phyloP scores from a whole-genome alignment of 2,888 invertebrate genomes.

The Andrena chrysosceles region DNA sequence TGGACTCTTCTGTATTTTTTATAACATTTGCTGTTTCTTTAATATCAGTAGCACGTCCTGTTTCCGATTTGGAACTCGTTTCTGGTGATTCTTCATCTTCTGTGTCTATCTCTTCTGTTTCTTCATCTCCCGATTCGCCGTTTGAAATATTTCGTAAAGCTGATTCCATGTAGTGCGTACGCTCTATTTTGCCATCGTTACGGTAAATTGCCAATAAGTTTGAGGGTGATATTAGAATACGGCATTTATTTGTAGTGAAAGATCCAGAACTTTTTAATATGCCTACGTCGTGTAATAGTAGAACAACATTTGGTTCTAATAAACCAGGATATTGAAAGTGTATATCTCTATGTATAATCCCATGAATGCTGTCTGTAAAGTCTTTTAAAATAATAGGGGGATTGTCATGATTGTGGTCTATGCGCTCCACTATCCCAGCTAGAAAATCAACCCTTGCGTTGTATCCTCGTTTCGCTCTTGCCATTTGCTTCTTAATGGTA shows the following conservation, averaged over 20 bases:
- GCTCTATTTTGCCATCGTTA: conserved; percentile 74
- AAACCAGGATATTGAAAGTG: conserved; percentile 80
- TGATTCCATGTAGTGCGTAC: conserved; percentile 55
- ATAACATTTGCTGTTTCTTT: background rate
- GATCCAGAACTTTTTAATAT: conserved; percentile 73
- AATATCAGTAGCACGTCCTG: background rate
- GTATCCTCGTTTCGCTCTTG: conserved; percentile 66
- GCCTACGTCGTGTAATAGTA: conserved; percentile 80
- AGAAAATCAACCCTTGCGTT: conserved; percentile 79
- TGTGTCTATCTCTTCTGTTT: background rate
- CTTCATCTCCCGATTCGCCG: background rate
- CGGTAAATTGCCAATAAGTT: conserved; percentile 81
- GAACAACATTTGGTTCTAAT: conserved; percentile 77
- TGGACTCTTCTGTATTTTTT: background rate
- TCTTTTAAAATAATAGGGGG: conserved; percentile 82
- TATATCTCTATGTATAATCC: conserved; percentile 84
- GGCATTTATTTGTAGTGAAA: conserved; percentile 69
- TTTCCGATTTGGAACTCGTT: background rate
- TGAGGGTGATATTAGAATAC: conserved; percentile 78
- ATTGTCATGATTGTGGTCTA: conserved; percentile 82
- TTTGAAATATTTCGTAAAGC: conserved; percentile 16
- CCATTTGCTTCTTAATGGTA: conserved; percentile 73
- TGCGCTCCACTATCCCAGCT: conserved; percentile 80
- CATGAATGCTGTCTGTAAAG: conserved; percentile 83
- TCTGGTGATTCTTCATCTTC: background rate